Evolutionary conservation across 2,797 vertebrate species (phyloP), one percentile per base, ranked within the genome.

Genomic region (Enteromius radiatus): DNA sequence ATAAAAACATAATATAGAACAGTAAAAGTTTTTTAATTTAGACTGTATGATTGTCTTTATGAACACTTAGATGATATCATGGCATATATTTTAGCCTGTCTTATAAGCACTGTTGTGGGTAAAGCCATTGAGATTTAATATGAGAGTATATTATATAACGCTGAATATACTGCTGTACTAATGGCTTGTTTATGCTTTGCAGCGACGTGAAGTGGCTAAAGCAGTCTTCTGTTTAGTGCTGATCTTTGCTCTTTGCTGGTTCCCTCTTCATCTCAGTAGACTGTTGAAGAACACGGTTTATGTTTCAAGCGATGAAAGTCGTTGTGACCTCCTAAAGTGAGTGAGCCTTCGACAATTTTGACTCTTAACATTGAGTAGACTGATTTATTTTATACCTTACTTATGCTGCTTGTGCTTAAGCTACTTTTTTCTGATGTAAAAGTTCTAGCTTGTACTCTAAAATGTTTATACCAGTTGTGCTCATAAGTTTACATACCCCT

Each of bases 141-240:
- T 2, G 26, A 19, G 5, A 8, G 45, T 54, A 26, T 14, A 36
- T 67, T 68, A 82, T 54, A 31, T 75, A 52, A 75, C 36, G 31
- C 26, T 68, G 68, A 68, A 21, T 2, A 8, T 61, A 21, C 17
- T 28, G 26, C 31, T 4, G 23, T 23, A 26, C 67, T 64, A 41
- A 38, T 73, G 38, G 73, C 14, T 81, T 79, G 41, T 78, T 80
- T 84, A 84, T 86, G 68, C 31, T 86, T 79, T 90, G 71, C 90
- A 99, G 98, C 96, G 98, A n/a, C 96, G 97, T 89, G 98, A 99
- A 91, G 98, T 99, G 87, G 98, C 98, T 79, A 99, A 98, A 91
- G 98, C 97, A 0, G 98, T 99, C 82, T 99, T 99, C 95, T 98
- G 97, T 88, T 93, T 99, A 45, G 98, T 99, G 3, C 94, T 99